These are phyloP conservation scores for Geothlypis trichas DNA, from an alignment of 2,113 vertebrate genomes.

Conservation along the genomic window DNA sequence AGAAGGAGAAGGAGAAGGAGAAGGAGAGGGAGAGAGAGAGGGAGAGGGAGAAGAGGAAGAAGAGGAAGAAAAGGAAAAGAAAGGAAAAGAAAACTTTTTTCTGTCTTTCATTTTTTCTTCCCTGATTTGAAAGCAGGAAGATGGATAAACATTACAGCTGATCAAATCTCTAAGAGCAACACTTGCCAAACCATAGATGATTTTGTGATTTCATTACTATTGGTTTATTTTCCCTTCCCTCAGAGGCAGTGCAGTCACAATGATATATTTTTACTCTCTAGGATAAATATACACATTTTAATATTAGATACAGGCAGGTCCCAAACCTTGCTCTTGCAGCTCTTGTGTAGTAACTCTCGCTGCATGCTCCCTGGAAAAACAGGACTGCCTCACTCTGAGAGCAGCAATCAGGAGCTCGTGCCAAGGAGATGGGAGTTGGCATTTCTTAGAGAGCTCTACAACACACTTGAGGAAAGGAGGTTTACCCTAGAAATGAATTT, in stretches of 20 bases:
- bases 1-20: no score
- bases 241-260: slow-evolving; percentile 26
- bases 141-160: slow-evolving; percentile 55
- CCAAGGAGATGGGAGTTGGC: slow-evolving; percentile 2
- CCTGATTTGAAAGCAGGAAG: slow-evolving; percentile 33
- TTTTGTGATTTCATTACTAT: slow-evolving; percentile 25
- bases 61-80: background rate
- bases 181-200: slow-evolving; percentile 61
- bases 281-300: slow-evolving; percentile 49
- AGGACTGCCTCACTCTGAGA: background rate
- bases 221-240: background rate
- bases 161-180: slow-evolving; percentile 48
- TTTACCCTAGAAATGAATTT: background rate
- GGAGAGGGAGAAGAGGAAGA: background rate
- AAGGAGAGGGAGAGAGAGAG: no score
- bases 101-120: background rate
- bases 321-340: background rate
- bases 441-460: slow-evolving; percentile 25
- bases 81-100: background rate
- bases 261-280: background rate
- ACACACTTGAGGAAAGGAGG: background rate
- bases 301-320: background rate
- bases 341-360: background rate
- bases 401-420: background rate
- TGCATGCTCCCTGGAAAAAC: background rate